phyloP scores from a whole-genome alignment of 2,797 vertebrate genomes.

The Triplophysa yarkandensis region DNA sequence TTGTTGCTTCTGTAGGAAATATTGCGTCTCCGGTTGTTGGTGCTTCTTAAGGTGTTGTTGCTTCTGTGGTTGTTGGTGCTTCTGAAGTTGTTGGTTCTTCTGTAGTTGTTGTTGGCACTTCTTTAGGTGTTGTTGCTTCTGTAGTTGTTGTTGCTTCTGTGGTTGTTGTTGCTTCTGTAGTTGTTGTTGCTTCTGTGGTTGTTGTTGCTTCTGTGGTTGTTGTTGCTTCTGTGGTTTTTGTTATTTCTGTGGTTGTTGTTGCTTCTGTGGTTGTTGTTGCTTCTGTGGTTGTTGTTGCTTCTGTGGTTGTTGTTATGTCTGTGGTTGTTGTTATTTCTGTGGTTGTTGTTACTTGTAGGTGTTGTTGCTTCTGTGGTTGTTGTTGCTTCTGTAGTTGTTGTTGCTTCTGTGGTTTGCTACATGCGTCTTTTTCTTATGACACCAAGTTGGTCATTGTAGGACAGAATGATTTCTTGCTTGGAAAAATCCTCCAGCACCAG shows the following conservation, averaged over 20 bases:
- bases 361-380: rapidly evolving
- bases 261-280: background rate
- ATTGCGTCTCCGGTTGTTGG: no score
- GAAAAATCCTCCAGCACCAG: conserved; percentile 66
- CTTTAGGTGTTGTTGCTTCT: no score
- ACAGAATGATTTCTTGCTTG: conserved; percentile 56
- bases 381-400: background rate
- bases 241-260: no score
- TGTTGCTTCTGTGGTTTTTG: background rate
- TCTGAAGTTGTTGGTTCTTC: background rate
- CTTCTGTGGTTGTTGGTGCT: background rate
- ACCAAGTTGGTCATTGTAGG: conserved; percentile 56
- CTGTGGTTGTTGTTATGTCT: background rate
- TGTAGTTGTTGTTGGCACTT: background rate
- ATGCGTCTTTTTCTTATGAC: background rate
- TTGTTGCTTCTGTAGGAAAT: background rate
- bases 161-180: background rate
- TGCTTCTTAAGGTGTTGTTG: no score
- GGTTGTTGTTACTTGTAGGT: no score
- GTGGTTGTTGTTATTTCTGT: no score
- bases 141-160: no score
- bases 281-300: rapidly evolving
- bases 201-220: rapidly evolving
- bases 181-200: background rate
- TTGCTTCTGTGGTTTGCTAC: background rate